Evolutionary conservation across 2,888 invertebrate genomes (phyloP), one percentile per base, ranked within the genome.

Genomic region (Adelognathus sp.): DNA sequence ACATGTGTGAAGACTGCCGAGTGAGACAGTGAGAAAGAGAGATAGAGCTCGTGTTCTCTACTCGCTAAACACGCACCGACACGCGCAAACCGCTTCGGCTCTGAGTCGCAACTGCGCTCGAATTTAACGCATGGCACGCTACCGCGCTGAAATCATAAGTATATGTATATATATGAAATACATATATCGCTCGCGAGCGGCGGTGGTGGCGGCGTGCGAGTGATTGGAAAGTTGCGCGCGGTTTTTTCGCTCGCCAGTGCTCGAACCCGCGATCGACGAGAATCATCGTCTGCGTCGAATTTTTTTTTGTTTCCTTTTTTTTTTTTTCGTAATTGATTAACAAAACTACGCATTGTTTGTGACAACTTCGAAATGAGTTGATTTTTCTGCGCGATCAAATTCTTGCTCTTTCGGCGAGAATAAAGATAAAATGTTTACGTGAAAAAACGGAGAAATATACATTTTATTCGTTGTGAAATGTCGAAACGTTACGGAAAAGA

Each of bases 401-500:
- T 21, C 6, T 44, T 16, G 18, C 7, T 50, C 4, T 21, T 50
- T n/a, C n/a, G n/a, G n/a, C n/a, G n/a, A n/a, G n/a, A n/a, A n/a
- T n/a, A n/a, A n/a, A n/a, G n/a, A n/a, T n/a, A n/a, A n/a, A n/a
- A 5, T 31, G 31, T 31, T 31, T 31, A 5, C 4, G 4, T 4
- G 31, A 31, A 5, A 31, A 31, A 31, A 31, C 4, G 31, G 7
- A 7, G 31, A 31, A 31, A 31, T 5, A 5, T 31, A 5, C 7
- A 5, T 31, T 31, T 31, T 31, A 31, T 5, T 31, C 31, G 31
- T 24, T 24, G 29, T n/a, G 11, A n/a, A 9, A 88, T 88, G 86
- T 82, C 84, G 24, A 88, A 88, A 75, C 85, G 86, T 33, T 69
- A 74, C 39, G 84, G 85, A 21, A 82, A 77, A 21, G 64, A 58